A percentile compares a stretch with the other conserved stretches of the same genome.
phyloP scores from a whole-genome alignment of 2,113 vertebrate species.

The Dascyllus trimaculatus region DNA sequence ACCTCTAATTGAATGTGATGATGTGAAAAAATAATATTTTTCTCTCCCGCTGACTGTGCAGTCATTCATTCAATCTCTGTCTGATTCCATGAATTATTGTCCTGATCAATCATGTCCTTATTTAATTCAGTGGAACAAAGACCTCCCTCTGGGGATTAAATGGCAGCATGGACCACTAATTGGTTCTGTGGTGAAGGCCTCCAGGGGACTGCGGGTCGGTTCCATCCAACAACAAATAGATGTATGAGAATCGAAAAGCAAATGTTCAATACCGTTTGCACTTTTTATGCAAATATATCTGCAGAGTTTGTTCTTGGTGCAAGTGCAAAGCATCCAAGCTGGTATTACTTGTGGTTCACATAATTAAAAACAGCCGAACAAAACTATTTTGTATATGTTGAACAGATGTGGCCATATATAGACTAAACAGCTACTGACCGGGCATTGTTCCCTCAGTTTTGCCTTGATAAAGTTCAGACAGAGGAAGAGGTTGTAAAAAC shows the following conservation, averaged over 20 bases:
- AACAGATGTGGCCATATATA: constrained; percentile 25
- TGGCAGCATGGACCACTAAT: constrained; percentile 49
- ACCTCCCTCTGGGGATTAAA: constrained; percentile 56
- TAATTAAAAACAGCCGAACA: constrained; percentile 11
- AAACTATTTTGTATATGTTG: constrained; percentile 14
- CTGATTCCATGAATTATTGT: constrained; percentile 37
- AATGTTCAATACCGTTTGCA: constrained; percentile 5
- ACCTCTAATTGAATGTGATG: not conserved
- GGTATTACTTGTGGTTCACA: not conserved
- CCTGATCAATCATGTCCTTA: constrained; percentile 36
- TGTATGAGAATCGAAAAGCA: constrained; percentile 11
- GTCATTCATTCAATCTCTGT: constrained; percentile 36
- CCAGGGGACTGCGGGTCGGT: constrained; percentile 9
- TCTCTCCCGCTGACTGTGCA: not conserved
- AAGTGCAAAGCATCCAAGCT: not conserved
- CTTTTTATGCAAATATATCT: not conserved
- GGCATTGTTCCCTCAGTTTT: constrained; percentile 42
- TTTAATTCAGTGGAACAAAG: constrained; percentile 59
- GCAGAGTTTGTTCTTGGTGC: not conserved
- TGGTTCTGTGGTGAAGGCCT: constrained; percentile 38
- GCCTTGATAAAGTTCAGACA: constrained; percentile 34
- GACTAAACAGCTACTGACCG: constrained; percentile 4
- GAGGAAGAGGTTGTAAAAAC: constrained; percentile 67
- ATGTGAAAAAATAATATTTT: not conserved
- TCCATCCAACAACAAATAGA: constrained; percentile 41